phyloP scores from a whole-genome alignment of 1,140 invertebrate species.

The Drosophila sproati region DNA sequence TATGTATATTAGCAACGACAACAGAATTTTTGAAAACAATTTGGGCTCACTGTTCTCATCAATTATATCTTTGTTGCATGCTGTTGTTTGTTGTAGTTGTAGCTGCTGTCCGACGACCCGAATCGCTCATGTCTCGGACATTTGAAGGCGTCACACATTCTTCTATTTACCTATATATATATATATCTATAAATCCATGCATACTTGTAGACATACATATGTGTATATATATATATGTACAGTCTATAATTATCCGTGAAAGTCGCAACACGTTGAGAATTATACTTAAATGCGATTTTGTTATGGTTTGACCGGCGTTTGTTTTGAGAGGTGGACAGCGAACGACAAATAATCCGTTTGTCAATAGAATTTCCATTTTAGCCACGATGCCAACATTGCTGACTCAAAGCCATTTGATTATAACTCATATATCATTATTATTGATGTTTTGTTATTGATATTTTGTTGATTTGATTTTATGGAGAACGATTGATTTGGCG shows the following conservation, averaged over 20 bases:
- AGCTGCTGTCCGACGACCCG: constrained; percentile 32
- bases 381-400: neutral
- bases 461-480: constrained; percentile 35
- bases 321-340: neutral
- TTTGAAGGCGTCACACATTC: constrained; percentile 50
- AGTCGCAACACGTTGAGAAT: constrained; percentile 44
- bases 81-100: constrained; percentile 1
- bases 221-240: constrained; percentile 10
- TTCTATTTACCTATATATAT: constrained; percentile 15
- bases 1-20: neutral
- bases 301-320: constrained; percentile 38
- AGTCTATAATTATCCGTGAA: constrained; percentile 61
- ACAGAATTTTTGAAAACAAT: constrained; percentile 24
- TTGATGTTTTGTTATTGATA: constrained; percentile 2
- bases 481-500: constrained; percentile 46
- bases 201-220: constrained; percentile 8
- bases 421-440: constrained; percentile 35
- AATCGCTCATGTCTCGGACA: constrained; percentile 22
- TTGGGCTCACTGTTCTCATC: constrained; percentile 45
- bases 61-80: constrained; percentile 52
- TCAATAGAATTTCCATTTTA: constrained; percentile 69
- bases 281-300: constrained; percentile 53
- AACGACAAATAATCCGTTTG: constrained; percentile 68
- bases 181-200: neutral
- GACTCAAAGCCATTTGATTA: constrained; percentile 23